These are phyloP conservation scores for Corydoras sp. DNA, from an alignment of 2,113 vertebrate species.

Conservation along the genomic window DNA sequence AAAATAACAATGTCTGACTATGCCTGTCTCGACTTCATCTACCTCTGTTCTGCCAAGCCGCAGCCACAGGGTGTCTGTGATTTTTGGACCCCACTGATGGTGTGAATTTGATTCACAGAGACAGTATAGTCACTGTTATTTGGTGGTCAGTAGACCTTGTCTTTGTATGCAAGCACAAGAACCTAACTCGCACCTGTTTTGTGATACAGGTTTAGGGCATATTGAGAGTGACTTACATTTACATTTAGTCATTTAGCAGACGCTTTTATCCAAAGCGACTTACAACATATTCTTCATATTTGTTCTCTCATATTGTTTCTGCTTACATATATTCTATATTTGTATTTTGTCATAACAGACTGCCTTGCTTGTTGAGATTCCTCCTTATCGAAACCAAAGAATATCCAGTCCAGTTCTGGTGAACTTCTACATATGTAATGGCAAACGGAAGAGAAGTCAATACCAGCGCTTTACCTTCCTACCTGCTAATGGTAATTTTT, in stretches of 20 bases:
- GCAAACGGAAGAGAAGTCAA: constrained; percentile 97
- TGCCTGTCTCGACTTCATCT: constrained; percentile 22
- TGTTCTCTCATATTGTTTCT: no score
- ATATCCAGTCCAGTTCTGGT: constrained; percentile 87
- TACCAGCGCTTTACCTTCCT: constrained; percentile 94
- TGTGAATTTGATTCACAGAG: constrained; percentile 22
- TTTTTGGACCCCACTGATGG: constrained; percentile 17
- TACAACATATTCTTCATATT: no score
- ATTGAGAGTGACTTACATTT: no score
- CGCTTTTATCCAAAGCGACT: no score
- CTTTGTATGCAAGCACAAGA: no score
- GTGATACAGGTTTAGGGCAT: no score
- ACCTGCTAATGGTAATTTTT: constrained; percentile 80
- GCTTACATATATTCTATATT: neutral
- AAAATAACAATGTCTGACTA: constrained; percentile 43
- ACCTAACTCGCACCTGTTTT: no score
- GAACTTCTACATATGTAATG: constrained; percentile 97
- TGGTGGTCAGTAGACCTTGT: neutral
- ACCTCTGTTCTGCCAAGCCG: constrained; percentile 7
- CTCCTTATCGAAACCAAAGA: constrained; percentile 90
- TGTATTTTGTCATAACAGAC: constrained; percentile 59
- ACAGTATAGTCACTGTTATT: constrained; percentile 19
- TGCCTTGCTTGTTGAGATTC: constrained; percentile 84
- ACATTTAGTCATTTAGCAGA: no score
- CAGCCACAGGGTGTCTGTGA: constrained; percentile 13